phyloP scores from a whole-genome alignment of 2,797 vertebrate species.

The Danio albolineatus region DNA sequence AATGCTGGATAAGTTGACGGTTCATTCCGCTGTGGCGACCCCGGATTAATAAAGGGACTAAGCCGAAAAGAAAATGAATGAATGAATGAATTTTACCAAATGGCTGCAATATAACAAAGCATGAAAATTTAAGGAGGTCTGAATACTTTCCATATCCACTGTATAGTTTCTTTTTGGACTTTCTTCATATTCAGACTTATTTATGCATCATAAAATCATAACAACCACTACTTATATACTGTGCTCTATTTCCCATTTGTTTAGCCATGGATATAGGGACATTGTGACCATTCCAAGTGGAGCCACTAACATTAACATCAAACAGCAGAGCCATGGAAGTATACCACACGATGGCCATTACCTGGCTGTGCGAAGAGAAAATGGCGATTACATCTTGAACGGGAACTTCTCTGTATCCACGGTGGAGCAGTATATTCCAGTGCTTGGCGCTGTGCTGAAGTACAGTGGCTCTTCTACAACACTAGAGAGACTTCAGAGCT shows the following conservation, averaged over 20 bases:
- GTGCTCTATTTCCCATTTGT: slow-evolving; percentile 5
- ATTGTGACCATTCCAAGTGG: slow-evolving; percentile 92
- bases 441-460: slow-evolving; percentile 89
- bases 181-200: too few relatives aligned
- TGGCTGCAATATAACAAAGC: too few relatives aligned
- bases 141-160: too few relatives aligned
- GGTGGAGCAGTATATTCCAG: slow-evolving; percentile 91
- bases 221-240: neutral
- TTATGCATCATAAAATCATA: too few relatives aligned
- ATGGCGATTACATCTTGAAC: slow-evolving; percentile 89
- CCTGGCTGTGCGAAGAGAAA: slow-evolving; percentile 86
- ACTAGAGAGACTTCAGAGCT: slow-evolving; percentile 94
- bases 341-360: slow-evolving; percentile 91
- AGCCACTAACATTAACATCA: slow-evolving; percentile 94
- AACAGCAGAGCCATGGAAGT: slow-evolving; percentile 90
- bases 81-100: too few relatives aligned
- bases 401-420: slow-evolving; percentile 93
- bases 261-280: slow-evolving; percentile 92
- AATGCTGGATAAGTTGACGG: too few relatives aligned
- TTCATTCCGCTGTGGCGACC: too few relatives aligned
- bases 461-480: slow-evolving; percentile 94
- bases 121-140: too few relatives aligned
- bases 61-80: too few relatives aligned
- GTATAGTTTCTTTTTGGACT: too few relatives aligned
- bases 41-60: too few relatives aligned